phyloP scores from a whole-genome alignment of 2,113 vertebrate genomes.

The Cephalophus harveyi region DNA sequence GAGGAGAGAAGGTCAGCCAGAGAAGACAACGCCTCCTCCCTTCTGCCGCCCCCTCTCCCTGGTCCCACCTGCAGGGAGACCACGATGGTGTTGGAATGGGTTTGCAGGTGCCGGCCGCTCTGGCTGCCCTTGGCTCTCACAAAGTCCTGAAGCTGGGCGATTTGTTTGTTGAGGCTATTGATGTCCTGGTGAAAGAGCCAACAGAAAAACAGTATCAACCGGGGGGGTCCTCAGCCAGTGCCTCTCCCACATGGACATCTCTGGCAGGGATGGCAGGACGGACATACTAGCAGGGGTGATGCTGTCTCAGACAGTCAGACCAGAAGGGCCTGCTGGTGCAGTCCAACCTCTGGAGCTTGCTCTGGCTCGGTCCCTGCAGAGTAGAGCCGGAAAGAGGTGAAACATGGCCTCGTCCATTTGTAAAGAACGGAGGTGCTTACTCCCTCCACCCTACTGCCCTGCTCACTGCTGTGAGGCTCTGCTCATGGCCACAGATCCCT shows the following conservation, averaged over 20 bases:
- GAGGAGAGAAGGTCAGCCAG: background rate
- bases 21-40: background rate
- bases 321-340: background rate
- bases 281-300: background rate
- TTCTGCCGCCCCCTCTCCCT: too few species aligned
- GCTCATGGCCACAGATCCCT: background rate
- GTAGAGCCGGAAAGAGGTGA: background rate
- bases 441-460: background rate
- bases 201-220: background rate
- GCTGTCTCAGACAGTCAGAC: background rate
- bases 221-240: background rate
- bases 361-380: background rate
- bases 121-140: slow-evolving; percentile 87
- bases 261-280: background rate
- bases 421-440: background rate
- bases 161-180: slow-evolving; percentile 94
- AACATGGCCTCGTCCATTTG: background rate
- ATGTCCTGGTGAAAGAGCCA: slow-evolving; percentile 84
- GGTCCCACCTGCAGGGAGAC: slow-evolving; percentile 90
- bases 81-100: slow-evolving; percentile 94
- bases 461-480: background rate
- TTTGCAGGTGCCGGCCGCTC: slow-evolving; percentile 91
- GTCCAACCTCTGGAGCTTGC: background rate
- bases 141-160: slow-evolving; percentile 92
- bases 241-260: background rate